A percentile compares a stretch with the other conserved stretches of the same genome.
Conservation (phyloP, 23 tunicate species). For the Ascidia mentula region DNA sequence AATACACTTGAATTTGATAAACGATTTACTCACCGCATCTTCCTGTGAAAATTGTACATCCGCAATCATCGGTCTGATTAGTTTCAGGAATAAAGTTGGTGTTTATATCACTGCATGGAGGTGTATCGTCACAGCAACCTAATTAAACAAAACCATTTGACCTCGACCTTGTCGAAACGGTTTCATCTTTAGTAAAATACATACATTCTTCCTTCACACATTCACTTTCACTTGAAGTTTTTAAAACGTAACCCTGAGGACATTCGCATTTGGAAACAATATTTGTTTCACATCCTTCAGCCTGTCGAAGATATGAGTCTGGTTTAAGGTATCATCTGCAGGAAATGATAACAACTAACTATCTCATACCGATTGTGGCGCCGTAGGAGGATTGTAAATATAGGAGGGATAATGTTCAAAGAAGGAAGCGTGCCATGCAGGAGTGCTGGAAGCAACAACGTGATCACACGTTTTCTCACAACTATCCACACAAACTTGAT, state of each 20-base stretch:
- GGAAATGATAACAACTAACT: no score
- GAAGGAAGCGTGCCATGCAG: not conserved
- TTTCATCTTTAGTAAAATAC: not conserved
- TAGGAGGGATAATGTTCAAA: not conserved
- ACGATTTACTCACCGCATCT: constrained; percentile 2
- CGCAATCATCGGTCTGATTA: constrained; percentile 7
- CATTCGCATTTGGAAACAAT: constrained; percentile 11
- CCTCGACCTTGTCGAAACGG: no score
- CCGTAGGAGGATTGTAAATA: not conserved
- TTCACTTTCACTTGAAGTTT: not conserved
- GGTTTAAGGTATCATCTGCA: no score
- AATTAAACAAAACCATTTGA: not conserved
- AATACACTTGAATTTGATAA: no score
- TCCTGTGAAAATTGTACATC: constrained; percentile 3
- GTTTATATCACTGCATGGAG: constrained; percentile 12
- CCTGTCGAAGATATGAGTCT: no score
- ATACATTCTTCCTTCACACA: constrained; percentile 11
- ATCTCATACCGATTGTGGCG: not conserved
- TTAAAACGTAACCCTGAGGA: constrained; percentile 12
- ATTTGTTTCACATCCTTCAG: not conserved
- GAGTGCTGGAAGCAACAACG: not conserved
- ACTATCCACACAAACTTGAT: constrained; percentile 1
- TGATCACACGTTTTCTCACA: constrained; percentile 7
- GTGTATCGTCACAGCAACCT: constrained; percentile 26
- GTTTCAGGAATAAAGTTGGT: not conserved